These are phyloP conservation scores for Macrosiphum euphorbiae DNA, from an alignment of 2,888 invertebrate species.

Conservation along the genomic window DNA sequence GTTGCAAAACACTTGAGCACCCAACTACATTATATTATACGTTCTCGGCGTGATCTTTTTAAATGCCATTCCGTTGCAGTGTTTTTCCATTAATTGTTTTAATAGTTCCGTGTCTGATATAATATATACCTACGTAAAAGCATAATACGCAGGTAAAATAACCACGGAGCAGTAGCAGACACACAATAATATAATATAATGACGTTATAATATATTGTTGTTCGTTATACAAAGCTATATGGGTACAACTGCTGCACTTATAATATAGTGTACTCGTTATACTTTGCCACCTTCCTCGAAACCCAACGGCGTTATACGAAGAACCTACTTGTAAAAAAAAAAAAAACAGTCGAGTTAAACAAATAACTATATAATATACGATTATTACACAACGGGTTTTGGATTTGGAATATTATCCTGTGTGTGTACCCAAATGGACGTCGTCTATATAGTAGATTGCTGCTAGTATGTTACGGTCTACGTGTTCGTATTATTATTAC, in stretches of 20 bases:
- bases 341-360: not conserved
- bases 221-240: not conserved
- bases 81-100: not conserved
- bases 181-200: not conserved
- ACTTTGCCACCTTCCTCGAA: not conserved
- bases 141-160: not conserved
- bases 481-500: not conserved
- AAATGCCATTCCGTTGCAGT: not conserved
- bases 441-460: not conserved
- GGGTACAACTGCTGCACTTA: not conserved
- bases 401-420: not conserved
- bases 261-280: not conserved
- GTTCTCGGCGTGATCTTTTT: not conserved
- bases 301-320: not conserved
- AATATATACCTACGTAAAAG: not conserved
- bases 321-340: not conserved
- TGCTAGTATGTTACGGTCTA: not conserved
- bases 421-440: not conserved
- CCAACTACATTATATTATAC: not conserved
- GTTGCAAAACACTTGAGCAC: not conserved
- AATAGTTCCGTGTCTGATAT: not conserved
- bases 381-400: slow-evolving; percentile 7
- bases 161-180: not conserved
- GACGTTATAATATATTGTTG: not conserved
- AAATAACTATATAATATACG: not conserved